Percentiles rank a stretch among this genome's conserved stretches.
Evolutionary conservation across 2,113 vertebrate species (phyloP).

Genomic region (Andinoacara biseriatus): DNA sequence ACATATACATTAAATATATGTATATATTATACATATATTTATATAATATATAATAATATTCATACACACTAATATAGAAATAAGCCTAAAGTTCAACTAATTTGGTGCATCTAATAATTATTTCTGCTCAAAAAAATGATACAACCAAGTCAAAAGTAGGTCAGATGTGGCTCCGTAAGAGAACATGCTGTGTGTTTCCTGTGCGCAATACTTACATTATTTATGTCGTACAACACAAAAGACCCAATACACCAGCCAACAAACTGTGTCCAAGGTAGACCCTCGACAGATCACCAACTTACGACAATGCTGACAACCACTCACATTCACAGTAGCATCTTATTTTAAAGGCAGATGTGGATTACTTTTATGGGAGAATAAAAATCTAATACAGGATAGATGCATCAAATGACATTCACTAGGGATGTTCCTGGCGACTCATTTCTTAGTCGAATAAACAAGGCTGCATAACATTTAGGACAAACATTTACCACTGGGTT

Average conservation of each 20-base stretch:
- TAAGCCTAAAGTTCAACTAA: no score
- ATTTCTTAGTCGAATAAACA: no score
- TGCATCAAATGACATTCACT: no score
- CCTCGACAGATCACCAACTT: not conserved
- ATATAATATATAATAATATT: not conserved
- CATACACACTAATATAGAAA: not conserved
- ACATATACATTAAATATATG: no score
- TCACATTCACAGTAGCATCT: not conserved
- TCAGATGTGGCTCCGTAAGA: not conserved
- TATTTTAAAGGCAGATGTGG: not conserved
- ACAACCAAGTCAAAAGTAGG: constrained; percentile 8
- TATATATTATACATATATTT: not conserved
- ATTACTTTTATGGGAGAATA: no score
- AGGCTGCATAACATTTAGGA: no score
- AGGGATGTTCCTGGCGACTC: no score
- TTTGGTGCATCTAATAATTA: not conserved
- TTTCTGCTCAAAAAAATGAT: not conserved
- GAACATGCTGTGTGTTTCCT: not conserved
- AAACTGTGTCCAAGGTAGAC: not conserved
- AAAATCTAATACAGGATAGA: no score
- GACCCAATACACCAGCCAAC: not conserved
- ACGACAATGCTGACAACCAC: not conserved
- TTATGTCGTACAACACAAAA: not conserved
- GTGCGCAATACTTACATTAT: constrained; percentile 5
- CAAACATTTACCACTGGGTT: no score